Evolutionary conservation across 2,888 invertebrate genomes (phyloP).

Genomic region (Xanthorhoe spadicearia): DNA sequence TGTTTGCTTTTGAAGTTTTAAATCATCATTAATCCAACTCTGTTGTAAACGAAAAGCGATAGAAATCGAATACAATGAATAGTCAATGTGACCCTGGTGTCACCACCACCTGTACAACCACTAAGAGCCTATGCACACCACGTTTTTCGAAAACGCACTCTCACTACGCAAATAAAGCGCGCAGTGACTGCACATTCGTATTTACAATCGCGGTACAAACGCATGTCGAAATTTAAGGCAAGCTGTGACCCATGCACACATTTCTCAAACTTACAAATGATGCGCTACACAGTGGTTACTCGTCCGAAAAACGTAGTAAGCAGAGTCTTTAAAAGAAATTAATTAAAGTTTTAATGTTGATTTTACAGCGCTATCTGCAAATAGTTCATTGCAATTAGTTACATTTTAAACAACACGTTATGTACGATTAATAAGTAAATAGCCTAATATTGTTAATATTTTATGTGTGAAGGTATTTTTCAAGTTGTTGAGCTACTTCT

Average conservation of each 20-base stretch:
- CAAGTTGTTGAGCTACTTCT: slow-evolving; percentile 6
- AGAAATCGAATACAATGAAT: slow-evolving; percentile 54
- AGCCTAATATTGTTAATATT: too few relatives aligned
- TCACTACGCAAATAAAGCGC: too few relatives aligned
- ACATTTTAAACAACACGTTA: neutral
- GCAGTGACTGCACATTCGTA: too few relatives aligned
- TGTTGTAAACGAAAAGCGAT: slow-evolving; percentile 29
- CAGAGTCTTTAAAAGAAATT: too few relatives aligned
- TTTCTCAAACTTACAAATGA: too few relatives aligned
- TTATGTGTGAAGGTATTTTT: neutral
- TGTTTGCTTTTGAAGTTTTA: neutral
- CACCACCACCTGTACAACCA: too few relatives aligned
- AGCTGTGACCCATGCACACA: too few relatives aligned
- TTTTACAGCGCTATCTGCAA: neutral
- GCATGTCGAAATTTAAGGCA: too few relatives aligned
- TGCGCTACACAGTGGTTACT: neutral
- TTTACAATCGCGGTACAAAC: too few relatives aligned
- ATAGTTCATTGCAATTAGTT: neutral
- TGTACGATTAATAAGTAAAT: neutral
- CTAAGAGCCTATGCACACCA: too few relatives aligned
- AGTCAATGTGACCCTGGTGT: slow-evolving; percentile 45
- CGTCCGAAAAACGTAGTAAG: neutral
- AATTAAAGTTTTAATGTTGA: too few relatives aligned
- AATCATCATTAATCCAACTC: neutral
- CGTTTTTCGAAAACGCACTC: too few relatives aligned